These are phyloP conservation scores for Philhelius pedissequus DNA, from an alignment of 2,888 invertebrate genomes.

Conservation along the genomic window DNA sequence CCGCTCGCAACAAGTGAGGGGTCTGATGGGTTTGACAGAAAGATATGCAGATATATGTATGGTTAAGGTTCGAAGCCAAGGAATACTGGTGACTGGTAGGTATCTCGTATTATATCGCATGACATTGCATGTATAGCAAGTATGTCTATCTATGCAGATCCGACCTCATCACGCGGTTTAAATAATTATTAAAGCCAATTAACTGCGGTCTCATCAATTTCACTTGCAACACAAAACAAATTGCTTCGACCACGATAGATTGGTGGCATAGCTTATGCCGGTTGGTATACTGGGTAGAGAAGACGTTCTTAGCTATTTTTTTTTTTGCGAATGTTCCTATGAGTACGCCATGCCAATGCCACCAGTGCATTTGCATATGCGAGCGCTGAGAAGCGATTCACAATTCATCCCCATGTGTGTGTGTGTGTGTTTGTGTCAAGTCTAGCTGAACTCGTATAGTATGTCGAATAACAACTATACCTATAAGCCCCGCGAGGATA, in stretches of 20 bases:
- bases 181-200: conserved; percentile 67
- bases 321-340: too few species aligned
- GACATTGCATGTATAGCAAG: conserved; percentile 25
- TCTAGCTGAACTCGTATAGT: neutral
- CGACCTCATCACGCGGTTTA: conserved; percentile 61
- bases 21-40: conserved; percentile 3
- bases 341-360: neutral
- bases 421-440: neutral
- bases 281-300: neutral
- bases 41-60: conserved; percentile 26
- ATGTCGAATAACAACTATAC: too few species aligned
- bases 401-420: conserved; percentile 45
- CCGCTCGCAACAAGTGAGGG: conserved; percentile 8
- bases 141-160: conserved; percentile 45
- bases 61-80: conserved; percentile 2
- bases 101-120: conserved; percentile 13
- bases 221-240: conserved; percentile 65
- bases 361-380: conserved; percentile 52
- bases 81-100: neutral
- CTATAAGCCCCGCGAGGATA: conserved; percentile 33
- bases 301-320: neutral
- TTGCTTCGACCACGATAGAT: conserved; percentile 56
- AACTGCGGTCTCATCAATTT: conserved; percentile 66
- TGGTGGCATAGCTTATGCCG: neutral
- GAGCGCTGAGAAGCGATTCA: conserved; percentile 38